phyloP scores from a whole-genome alignment of 1,140 invertebrate species.

The Periplaneta americana region DNA sequence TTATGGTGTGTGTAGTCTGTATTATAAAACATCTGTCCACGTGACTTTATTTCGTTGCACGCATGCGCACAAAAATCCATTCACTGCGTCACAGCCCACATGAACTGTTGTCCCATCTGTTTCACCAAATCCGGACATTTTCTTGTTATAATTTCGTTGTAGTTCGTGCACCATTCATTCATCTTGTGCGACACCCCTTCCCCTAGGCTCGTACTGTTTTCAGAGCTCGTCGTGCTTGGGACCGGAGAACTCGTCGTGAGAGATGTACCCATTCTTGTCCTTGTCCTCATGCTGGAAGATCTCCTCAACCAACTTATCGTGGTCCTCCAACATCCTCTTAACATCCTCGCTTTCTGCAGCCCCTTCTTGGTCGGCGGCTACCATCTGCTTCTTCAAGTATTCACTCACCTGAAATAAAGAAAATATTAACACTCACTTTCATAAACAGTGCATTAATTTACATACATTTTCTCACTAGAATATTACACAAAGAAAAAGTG shows the following conservation, averaged over 20 bases:
- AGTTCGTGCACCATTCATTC: neutral
- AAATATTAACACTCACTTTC: no score
- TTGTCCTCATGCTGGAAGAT: slow-evolving; percentile 96
- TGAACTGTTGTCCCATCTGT: neutral
- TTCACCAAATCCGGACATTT: neutral
- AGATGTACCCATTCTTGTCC: slow-evolving; percentile 93
- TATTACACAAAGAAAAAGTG: neutral
- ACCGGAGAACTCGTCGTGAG: slow-evolving; percentile 91
- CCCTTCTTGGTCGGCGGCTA: slow-evolving; percentile 55
- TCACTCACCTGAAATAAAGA: slow-evolving; percentile 64
- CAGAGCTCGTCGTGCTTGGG: slow-evolving; percentile 96
- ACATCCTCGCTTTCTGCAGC: slow-evolving; percentile 60
- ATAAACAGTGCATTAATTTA: no score
- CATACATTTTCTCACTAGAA: no score
- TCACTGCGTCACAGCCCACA: neutral
- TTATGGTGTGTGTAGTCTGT: neutral
- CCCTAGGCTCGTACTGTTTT: slow-evolving; percentile 33
- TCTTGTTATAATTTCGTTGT: neutral
- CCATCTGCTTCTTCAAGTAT: slow-evolving; percentile 87
- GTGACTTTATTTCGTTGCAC: no score
- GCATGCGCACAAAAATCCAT: neutral
- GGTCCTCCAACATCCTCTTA: slow-evolving; percentile 80
- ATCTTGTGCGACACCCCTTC: neutral
- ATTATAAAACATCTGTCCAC: neutral
- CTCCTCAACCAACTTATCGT: slow-evolving; percentile 91